Evolutionary conservation across 2,113 vertebrate species (phyloP).

Genomic region (Rostratula benghalensis): DNA sequence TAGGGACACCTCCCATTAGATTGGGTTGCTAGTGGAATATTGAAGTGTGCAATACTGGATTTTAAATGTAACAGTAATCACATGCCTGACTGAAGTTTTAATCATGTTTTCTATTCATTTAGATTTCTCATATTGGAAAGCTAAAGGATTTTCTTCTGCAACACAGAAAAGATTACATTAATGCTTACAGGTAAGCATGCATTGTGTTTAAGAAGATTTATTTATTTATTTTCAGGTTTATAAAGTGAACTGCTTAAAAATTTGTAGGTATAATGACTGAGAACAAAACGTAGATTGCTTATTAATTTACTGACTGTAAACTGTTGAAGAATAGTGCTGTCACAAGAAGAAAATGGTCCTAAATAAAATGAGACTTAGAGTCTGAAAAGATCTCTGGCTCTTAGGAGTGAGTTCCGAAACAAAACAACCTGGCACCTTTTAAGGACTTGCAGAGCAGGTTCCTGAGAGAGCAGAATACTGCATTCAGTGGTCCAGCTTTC

Average conservation of each 20-base stretch:
- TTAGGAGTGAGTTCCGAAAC: background rate
- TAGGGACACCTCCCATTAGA: no score
- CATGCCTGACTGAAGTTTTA: background rate
- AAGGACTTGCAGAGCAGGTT: background rate
- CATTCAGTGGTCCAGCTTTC: background rate
- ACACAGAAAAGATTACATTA: slow-evolving; percentile 96
- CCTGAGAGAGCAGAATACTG: background rate
- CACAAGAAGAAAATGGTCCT: background rate
- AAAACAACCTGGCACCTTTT: background rate
- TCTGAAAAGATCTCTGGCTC: background rate
- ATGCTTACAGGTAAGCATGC: slow-evolving; percentile 85
- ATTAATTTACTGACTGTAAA: background rate
- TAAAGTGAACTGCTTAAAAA: background rate
- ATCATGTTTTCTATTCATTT: slow-evolving; percentile 13
- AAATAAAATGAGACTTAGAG: background rate
- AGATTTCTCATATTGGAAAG: slow-evolving; percentile 96
- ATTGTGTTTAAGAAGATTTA: background rate
- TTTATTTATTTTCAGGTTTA: background rate
- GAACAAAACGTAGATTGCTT: background rate
- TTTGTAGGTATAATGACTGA: background rate
- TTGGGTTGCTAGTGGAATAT: background rate
- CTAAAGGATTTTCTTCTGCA: slow-evolving; percentile 96
- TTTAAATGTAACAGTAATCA: background rate
- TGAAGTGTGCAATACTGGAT: background rate
- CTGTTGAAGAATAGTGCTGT: background rate